A percentile compares a stretch with the other conserved stretches of the same genome.
These are phyloP conservation scores for Limenitis arthemis DNA, from an alignment of 2,888 invertebrate genomes.

Conservation along the genomic window DNA sequence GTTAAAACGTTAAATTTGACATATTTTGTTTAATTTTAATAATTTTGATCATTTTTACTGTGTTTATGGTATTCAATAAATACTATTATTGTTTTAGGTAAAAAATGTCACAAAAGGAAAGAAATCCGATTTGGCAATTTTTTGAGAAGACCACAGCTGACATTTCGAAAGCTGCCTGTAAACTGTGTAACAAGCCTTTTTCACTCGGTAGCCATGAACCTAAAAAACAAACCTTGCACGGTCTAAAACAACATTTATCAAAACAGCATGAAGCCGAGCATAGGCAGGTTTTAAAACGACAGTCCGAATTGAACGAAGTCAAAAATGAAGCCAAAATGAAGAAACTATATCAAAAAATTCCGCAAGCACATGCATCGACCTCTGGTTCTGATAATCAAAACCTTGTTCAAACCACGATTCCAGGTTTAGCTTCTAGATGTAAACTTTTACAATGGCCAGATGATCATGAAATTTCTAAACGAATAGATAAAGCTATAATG, in stretches of 20 bases:
- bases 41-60: no score
- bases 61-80: no score
- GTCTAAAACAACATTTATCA: background rate
- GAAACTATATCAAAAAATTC: background rate
- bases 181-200: background rate
- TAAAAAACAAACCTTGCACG: background rate
- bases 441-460: conserved; percentile 18
- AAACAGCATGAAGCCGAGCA: background rate
- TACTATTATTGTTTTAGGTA: background rate
- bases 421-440: conserved; percentile 19
- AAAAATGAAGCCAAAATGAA: background rate
- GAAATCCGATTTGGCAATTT: background rate
- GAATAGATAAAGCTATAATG: conserved; percentile 27
- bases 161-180: background rate
- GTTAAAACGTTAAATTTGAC: no score
- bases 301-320: background rate
- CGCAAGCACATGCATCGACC: background rate
- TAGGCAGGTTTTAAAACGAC: background rate
- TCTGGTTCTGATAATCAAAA: conserved; percentile 4
- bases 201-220: background rate
- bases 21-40: no score
- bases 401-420: conserved; percentile 21
- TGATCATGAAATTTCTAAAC: conserved; percentile 25
- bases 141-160: background rate
- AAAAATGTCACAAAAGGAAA: background rate